These are phyloP conservation scores for Nyctalus aviator DNA, from an alignment of 2,797 vertebrate genomes.

Conservation along the genomic window DNA sequence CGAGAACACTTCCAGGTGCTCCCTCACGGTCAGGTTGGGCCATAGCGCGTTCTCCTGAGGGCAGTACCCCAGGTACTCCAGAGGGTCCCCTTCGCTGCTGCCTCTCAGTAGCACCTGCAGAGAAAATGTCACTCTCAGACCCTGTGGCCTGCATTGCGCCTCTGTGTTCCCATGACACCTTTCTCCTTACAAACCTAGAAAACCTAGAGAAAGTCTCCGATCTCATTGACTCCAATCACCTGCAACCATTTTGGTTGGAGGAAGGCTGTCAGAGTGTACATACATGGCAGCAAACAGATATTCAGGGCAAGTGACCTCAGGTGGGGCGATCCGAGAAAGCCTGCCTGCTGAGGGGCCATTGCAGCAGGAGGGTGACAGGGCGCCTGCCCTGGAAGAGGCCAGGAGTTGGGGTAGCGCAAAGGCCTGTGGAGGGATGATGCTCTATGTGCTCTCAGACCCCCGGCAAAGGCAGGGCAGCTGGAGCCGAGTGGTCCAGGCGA, in stretches of 20 bases:
- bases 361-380: background rate
- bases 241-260: background rate
- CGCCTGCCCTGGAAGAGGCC: background rate
- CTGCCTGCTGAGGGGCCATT: background rate
- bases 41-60: conserved; percentile 92
- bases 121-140: background rate
- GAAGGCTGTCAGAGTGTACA: background rate
- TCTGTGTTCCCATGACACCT: background rate
- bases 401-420: background rate
- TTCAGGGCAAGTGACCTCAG: background rate
- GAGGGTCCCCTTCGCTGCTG: background rate
- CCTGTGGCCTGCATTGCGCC: background rate
- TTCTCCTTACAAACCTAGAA: background rate
- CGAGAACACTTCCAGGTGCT: conserved; percentile 92
- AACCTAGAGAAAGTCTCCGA: background rate
- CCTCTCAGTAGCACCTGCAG: conserved; percentile 58
- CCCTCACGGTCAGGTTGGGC: conserved; percentile 90
- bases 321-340: background rate
- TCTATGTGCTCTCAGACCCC: background rate
- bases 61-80: conserved; percentile 90
- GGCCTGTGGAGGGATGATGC: background rate
- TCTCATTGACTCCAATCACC: background rate
- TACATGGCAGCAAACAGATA: background rate
- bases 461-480: background rate
- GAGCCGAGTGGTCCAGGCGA: background rate